These are phyloP conservation scores for Scophthalmus maximus DNA, from an alignment of 2,113 vertebrate genomes.

Conservation along the genomic window DNA sequence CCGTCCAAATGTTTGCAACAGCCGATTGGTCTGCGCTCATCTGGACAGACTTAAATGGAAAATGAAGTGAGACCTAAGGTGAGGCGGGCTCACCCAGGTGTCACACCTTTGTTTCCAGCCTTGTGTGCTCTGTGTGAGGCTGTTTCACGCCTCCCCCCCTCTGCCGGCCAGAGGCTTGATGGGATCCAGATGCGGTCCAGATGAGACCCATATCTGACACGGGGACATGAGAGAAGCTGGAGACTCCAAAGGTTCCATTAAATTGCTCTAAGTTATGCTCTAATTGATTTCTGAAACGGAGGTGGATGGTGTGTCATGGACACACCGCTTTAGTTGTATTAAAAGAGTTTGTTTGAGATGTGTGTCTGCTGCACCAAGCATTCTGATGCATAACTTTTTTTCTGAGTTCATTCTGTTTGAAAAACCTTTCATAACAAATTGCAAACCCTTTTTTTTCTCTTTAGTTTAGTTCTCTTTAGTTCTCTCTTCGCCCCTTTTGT, in stretches of 20 bases:
- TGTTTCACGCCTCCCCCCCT: slow-evolving; percentile 60
- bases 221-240: slow-evolving; percentile 47
- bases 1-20: not conserved
- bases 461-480: too few relatives aligned
- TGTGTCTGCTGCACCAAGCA: not conserved
- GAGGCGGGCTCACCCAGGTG: slow-evolving; percentile 62
- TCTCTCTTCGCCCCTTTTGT: too few relatives aligned
- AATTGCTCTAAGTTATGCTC: slow-evolving; percentile 47
- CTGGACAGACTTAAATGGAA: slow-evolving; percentile 44
- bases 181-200: slow-evolving; percentile 77
- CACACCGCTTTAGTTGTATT: slow-evolving; percentile 9
- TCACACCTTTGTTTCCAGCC: slow-evolving; percentile 73
- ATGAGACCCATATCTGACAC: slow-evolving; percentile 63
- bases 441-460: too few relatives aligned
- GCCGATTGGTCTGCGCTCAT: slow-evolving; percentile 47
- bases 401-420: slow-evolving; percentile 22
- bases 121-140: slow-evolving; percentile 57
- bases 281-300: slow-evolving; percentile 43
- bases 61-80: slow-evolving; percentile 56
- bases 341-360: slow-evolving; percentile 5
- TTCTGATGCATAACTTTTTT: not conserved
- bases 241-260: slow-evolving; percentile 60
- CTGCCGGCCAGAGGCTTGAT: slow-evolving; percentile 60
- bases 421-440: too few relatives aligned
- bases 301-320: not conserved